phyloP scores from a whole-genome alignment of 2,888 invertebrate genomes.

The Polyommatus icarus region DNA sequence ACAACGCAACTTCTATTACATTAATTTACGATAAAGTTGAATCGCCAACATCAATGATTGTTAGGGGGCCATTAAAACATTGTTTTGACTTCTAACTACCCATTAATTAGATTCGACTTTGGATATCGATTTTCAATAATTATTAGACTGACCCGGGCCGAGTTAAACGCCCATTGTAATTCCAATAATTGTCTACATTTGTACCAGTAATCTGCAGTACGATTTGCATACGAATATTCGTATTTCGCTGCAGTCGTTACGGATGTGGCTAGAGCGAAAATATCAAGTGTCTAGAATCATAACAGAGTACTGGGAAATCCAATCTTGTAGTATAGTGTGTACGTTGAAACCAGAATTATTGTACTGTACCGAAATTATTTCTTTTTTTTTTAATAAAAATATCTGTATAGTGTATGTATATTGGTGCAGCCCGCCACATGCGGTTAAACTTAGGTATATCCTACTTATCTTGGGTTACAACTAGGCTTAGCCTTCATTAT shows the following conservation, averaged over 20 bases:
- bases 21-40: conserved; percentile 1
- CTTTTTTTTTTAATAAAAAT: too few species aligned
- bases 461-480: too few species aligned
- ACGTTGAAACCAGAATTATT: not conserved
- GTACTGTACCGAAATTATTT: too few species aligned
- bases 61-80: conserved; percentile 2
- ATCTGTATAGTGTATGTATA: too few species aligned
- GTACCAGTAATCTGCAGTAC: not conserved
- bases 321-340: not conserved
- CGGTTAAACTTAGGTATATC: too few species aligned
- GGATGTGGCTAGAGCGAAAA: not conserved
- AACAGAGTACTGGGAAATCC: not conserved
- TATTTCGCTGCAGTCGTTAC: not conserved
- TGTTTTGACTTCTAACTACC: not conserved
- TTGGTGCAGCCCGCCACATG: too few species aligned
- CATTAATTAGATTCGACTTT: conserved; percentile 5
- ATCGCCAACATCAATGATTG: not conserved
- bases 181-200: conserved; percentile 6
- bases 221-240: not conserved
- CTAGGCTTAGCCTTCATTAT: too few species aligned
- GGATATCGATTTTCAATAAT: conserved; percentile 12
- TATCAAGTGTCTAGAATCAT: not conserved
- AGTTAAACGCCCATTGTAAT: not conserved
- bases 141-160: not conserved
- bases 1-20: not conserved